Base-by-base conservation (phyloP, 2,888 invertebrate species). In the Fragum whitleyi region DNA sequence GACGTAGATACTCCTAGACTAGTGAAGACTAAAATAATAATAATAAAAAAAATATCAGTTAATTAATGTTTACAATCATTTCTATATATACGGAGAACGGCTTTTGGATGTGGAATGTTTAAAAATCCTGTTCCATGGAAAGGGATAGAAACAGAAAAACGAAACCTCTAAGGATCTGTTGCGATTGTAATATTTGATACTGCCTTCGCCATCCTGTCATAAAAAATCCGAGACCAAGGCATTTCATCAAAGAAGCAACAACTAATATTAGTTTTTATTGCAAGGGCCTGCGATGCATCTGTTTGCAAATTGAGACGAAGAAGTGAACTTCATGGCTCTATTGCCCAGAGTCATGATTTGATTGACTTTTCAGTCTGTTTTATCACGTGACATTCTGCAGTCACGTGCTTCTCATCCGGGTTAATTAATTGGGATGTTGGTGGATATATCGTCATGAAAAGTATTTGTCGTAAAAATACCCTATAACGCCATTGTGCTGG, bases 201-300 rank as follows among this genome's bases (percentile, higher is more conserved):
- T 21, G 26, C 42, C 6, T 65, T 42, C 65, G 65, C 65, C 39
- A 65, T 65, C 47, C 42, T 65, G 65, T 65, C 42, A 42, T 65
- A 42, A 65, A 65, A 47, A 62, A 36, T 32, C 62, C 32, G 62
- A 36, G 32, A 42, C 65, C 65, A 65, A 47, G 65, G 65, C 21
- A 36, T 65, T 42, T 42, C 65, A 65, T 65, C 47, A 65, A 65
- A 61, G 65, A 65, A 65, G 65, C 65, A 65, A 65, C 65, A 65
- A 42, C 65, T 65, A 65, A 65, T 65, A 65, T 65, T 65, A 65
- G 65, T 65, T 65, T 47, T 65, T 65, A 65, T 65, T 65, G 65
- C 42, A 36, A 23, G 7, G 65, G 65, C 36, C 42, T 65, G 65
- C 65, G 65, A 65, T 65, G 65, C 65, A 65, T 65, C 65, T 65